These are phyloP conservation scores for Leptodactylus fallax DNA, from an alignment of 2,797 vertebrate genomes.

Conservation along the genomic window DNA sequence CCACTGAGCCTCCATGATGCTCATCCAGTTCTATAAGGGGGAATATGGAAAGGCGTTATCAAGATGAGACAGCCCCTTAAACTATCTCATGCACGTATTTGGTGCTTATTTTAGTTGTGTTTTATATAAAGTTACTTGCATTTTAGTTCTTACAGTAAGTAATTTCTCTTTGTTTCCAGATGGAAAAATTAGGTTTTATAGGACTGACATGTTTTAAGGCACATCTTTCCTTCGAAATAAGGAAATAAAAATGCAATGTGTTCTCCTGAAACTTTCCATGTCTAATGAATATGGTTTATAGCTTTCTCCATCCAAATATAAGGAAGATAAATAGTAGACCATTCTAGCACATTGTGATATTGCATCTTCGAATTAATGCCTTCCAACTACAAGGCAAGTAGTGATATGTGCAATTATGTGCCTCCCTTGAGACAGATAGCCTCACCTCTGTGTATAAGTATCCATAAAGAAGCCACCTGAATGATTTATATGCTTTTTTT, in stretches of 20 bases:
- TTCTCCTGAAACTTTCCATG: slow-evolving; percentile 40
- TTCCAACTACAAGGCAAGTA: slow-evolving; percentile 35
- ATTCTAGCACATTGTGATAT: slow-evolving; percentile 40
- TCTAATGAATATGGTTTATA: slow-evolving; percentile 47
- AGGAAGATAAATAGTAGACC: slow-evolving; percentile 37
- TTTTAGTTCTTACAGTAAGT: not conserved
- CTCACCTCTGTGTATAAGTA: slow-evolving; percentile 47
- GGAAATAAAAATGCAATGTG: slow-evolving; percentile 42
- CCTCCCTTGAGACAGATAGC: slow-evolving; percentile 46
- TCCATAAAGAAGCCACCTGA: slow-evolving; percentile 53
- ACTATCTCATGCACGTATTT: not conserved
- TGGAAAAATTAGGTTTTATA: slow-evolving; percentile 2
- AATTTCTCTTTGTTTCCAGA: not conserved
- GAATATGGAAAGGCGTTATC: not conserved
- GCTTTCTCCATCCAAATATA: slow-evolving; percentile 36
- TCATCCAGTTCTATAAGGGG: no score
- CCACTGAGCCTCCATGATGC: no score
- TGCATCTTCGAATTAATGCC: slow-evolving; percentile 51
- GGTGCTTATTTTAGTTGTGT: not conserved
- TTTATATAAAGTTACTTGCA: not conserved
- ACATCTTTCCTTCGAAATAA: slow-evolving; percentile 39
- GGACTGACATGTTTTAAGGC: slow-evolving; percentile 31
- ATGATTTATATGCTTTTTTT: slow-evolving; percentile 40
- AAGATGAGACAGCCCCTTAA: not conserved
- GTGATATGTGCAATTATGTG: slow-evolving; percentile 31